Conservation (phyloP, 2,888 invertebrate species). For the Lithophane ornitopus region DNA sequence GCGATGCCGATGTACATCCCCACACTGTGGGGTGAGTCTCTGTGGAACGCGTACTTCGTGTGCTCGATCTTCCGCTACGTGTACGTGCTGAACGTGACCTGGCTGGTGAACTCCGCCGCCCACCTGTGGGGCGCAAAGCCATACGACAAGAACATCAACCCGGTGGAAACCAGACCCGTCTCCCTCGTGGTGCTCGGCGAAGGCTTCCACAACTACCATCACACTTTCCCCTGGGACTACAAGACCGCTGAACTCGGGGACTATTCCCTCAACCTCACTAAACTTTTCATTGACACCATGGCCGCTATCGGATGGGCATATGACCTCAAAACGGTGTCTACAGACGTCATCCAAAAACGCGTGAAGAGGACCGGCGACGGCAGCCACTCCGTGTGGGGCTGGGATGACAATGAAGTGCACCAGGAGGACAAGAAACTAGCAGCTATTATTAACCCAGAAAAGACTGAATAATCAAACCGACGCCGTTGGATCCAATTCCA, state of each 20-base stretch:
- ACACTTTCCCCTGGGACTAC: slow-evolving; percentile 96
- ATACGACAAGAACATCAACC: slow-evolving; percentile 94
- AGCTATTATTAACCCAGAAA: slow-evolving; percentile 72
- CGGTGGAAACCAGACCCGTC: slow-evolving; percentile 93
- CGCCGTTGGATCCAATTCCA: slow-evolving; percentile 31
- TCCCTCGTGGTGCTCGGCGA: slow-evolving; percentile 93
- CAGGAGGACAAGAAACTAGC: slow-evolving; percentile 72
- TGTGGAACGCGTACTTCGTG: slow-evolving; percentile 92
- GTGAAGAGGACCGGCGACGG: slow-evolving; percentile 94
- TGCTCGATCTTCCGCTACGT: slow-evolving; percentile 94
- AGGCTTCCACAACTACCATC: slow-evolving; percentile 97
- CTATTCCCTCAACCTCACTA: slow-evolving; percentile 93
- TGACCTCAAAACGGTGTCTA: slow-evolving; percentile 95
- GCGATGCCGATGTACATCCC: slow-evolving; percentile 94
- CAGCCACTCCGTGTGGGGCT: slow-evolving; percentile 93
- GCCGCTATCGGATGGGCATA: slow-evolving; percentile 96
- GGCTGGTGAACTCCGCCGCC: slow-evolving; percentile 97
- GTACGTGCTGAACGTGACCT: slow-evolving; percentile 95
- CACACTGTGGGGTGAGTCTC: slow-evolving; percentile 94
- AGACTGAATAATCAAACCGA: slow-evolving; percentile 71
- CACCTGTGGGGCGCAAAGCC: slow-evolving; percentile 94
- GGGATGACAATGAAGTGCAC: slow-evolving; percentile 82
- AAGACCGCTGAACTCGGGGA: slow-evolving; percentile 94
- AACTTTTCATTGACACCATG: slow-evolving; percentile 94
- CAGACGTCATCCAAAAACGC: slow-evolving; percentile 92